Conservation (phyloP, 2,797 vertebrate species). For the Alauda arvensis region DNA sequence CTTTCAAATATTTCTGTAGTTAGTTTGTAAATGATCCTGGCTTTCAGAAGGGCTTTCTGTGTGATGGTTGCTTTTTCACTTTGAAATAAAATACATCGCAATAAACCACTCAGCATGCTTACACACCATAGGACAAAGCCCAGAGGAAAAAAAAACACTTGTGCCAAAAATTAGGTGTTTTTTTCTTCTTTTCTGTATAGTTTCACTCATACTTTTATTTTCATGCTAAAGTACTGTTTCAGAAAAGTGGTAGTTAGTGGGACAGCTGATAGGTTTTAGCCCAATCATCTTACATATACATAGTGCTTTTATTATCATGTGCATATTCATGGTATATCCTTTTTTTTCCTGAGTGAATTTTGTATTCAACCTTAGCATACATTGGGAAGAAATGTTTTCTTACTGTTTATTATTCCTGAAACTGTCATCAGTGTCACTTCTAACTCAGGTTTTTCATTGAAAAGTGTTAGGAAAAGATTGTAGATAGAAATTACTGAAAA, state of each 20-base stretch:
- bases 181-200: neutral
- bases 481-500: neutral
- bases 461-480: neutral
- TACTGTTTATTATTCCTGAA: neutral
- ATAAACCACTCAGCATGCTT: neutral
- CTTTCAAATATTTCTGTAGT: constrained; percentile 2
- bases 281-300: neutral
- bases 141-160: neutral
- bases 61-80: neutral
- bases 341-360: neutral
- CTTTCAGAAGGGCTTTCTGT: neutral
- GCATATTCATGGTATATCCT: neutral
- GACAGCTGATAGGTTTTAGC: neutral
- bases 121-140: neutral
- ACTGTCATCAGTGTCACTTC: neutral
- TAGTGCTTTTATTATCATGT: neutral
- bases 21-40: neutral
- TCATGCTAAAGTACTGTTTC: neutral
- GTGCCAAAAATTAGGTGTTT: neutral
- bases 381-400: neutral
- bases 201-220: neutral
- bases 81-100: neutral
- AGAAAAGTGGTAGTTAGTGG: neutral
- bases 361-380: neutral
- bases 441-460: neutral